phyloP scores from a whole-genome alignment of 1,140 invertebrate genomes.

The Camponotus pennsylvanicus region DNA sequence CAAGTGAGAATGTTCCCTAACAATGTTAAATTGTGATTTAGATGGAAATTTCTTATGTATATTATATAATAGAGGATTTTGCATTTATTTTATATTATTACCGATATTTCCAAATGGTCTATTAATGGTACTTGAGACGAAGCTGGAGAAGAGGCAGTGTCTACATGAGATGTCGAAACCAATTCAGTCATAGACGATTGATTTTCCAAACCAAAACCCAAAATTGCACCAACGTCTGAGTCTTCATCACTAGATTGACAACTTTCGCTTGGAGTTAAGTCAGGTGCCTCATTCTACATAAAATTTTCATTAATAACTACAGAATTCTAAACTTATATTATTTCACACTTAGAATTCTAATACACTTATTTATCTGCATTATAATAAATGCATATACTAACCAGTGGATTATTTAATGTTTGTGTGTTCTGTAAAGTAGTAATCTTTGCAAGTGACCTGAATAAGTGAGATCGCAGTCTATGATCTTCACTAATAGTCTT shows the following conservation, averaged over 20 bases:
- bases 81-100: slow-evolving; percentile 43
- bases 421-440: slow-evolving; percentile 82
- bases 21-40: not conserved
- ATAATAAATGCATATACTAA: slow-evolving; percentile 63
- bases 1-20: slow-evolving; percentile 63
- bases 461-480: slow-evolving; percentile 87
- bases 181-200: slow-evolving; percentile 73
- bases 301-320: not conserved
- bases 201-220: slow-evolving; percentile 69
- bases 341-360: not conserved
- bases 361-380: not conserved
- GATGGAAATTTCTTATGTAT: not conserved
- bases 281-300: slow-evolving; percentile 78
- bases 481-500: slow-evolving; percentile 89
- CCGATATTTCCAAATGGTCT: slow-evolving; percentile 75
- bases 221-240: slow-evolving; percentile 76
- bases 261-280: slow-evolving; percentile 80
- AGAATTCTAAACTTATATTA: no score
- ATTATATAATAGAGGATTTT: not conserved
- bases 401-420: slow-evolving; percentile 74
- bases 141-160: slow-evolving; percentile 66
- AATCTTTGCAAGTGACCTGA: slow-evolving; percentile 88
- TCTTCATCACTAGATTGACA: slow-evolving; percentile 83
- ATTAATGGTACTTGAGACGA: slow-evolving; percentile 66
- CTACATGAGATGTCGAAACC: slow-evolving; percentile 68